A percentile compares a stretch with the other conserved stretches of the same genome.
These are phyloP conservation scores for Spisula subtruncata DNA, from an alignment of 2,888 invertebrate genomes.

Conservation along the genomic window DNA sequence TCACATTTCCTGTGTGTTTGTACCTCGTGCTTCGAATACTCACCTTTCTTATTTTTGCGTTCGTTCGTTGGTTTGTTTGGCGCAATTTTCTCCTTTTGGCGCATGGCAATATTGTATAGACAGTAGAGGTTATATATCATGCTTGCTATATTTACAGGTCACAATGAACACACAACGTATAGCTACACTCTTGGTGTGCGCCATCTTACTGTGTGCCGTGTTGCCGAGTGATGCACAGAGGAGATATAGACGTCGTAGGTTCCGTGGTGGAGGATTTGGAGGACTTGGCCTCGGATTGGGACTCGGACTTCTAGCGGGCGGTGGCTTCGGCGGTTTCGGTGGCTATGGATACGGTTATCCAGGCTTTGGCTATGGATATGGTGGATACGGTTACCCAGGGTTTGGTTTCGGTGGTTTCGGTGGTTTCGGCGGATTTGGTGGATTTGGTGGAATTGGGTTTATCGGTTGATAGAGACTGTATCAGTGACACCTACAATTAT, in stretches of 20 bases:
- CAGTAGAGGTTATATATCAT: too few species aligned
- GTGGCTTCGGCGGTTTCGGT: background rate
- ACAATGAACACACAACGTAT: slow-evolving; percentile 9
- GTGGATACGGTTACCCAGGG: background rate
- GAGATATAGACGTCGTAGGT: background rate
- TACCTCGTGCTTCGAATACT: too few species aligned
- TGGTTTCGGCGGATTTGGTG: background rate
- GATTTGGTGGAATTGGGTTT: background rate
- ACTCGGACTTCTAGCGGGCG: background rate
- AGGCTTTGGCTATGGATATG: background rate
- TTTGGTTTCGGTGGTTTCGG: background rate
- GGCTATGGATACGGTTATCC: background rate
- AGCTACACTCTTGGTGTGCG: background rate
- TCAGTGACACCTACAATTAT: too few species aligned
- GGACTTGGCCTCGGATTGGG: background rate
- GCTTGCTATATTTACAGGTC: background rate
- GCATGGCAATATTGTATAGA: too few species aligned
- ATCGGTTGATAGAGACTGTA: background rate
- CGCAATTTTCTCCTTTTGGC: too few species aligned
- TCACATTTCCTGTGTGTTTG: too few species aligned
- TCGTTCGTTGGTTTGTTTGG: too few species aligned
- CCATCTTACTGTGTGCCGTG: background rate
- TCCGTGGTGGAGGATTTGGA: background rate
- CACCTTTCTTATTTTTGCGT: too few species aligned
- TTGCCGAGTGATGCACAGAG: background rate